Evolutionary conservation across 2,113 vertebrate species (phyloP), one percentile per base, ranked within the genome.

Genomic region (Alces alces): DNA sequence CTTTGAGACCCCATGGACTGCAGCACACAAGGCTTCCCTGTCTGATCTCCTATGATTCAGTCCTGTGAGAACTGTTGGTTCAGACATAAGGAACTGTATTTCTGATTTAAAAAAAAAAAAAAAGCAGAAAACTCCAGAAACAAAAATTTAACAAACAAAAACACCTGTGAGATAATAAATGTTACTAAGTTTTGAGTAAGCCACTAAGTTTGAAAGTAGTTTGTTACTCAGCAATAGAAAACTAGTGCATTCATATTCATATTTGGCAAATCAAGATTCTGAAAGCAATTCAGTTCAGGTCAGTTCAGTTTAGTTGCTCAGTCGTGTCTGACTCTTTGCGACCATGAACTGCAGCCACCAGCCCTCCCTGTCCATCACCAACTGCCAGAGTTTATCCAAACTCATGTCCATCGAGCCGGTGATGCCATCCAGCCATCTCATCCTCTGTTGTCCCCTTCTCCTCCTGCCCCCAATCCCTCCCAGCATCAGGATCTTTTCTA

Each of bases 241-340:
- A 66, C 64, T 36, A 36, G 17, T 66, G 2, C 64, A 21, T 36
- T 66, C n/a, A 21, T 21, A 17, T 66, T 21, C 8, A 36, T 66
- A 66, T 66, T 36, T 66, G 8, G n/a, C n/a, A 50, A 50, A 50
- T 50, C 12, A 66, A 66, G 2, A 36, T 21, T 36, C n/a, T 66
- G 17, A 66, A 66, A 66, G 33, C 55, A 23, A 23, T 36, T 66
- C 64, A 66, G 64, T 66, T n/a, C 30, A 52, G 14, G 15, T 52
- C 50, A 55, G 6, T 19, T 55, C 54, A 66, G 33, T n/a, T 66
- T 17, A 66, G 64, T 66, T 9, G 0, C n/a, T 66, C 64, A 66
- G n/a, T 11, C 1, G 0, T 66, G n/a, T 66, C 64, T 11, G 4
- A 66, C 4, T 11, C 8, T 64, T n/a, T 66, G 33, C 2, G n/a